These are phyloP conservation scores for Cyprinodon tularosa DNA, from an alignment of 2,113 vertebrate genomes.

Conservation along the genomic window DNA sequence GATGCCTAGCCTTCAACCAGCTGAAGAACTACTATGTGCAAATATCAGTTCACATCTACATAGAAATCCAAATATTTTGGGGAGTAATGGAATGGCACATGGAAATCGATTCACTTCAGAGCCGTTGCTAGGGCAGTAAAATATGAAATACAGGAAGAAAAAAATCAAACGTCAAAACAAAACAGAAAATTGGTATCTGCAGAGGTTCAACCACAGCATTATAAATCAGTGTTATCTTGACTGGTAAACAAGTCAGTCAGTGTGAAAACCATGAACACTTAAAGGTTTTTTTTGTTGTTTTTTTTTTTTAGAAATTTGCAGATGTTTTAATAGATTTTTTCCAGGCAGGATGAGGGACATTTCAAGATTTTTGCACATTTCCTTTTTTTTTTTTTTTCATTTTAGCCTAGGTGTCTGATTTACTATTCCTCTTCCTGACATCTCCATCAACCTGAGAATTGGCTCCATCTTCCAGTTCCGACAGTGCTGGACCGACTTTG, in stretches of 20 bases:
- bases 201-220: background rate
- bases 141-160: background rate
- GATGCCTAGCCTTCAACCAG: too few species aligned
- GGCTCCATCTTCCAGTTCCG: slow-evolving; percentile 61
- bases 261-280: background rate
- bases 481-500: slow-evolving; percentile 65
- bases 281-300: background rate
- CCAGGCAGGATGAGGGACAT: background rate
- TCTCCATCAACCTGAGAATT: slow-evolving; percentile 78
- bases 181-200: background rate
- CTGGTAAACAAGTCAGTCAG: background rate
- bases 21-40: background rate
- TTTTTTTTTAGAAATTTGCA: background rate
- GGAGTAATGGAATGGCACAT: too few species aligned
- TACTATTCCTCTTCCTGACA: slow-evolving; percentile 80
- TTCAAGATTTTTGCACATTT: background rate
- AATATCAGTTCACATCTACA: background rate
- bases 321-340: background rate
- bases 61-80: too few species aligned
- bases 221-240: background rate
- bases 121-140: background rate
- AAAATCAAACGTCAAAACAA: background rate
- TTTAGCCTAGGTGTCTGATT: slow-evolving; percentile 82
- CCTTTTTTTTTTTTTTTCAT: background rate
- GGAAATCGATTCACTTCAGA: background rate